phyloP scores from a whole-genome alignment of 64 coral and sea anemone species.

The Catalaphyllia jardinei region DNA sequence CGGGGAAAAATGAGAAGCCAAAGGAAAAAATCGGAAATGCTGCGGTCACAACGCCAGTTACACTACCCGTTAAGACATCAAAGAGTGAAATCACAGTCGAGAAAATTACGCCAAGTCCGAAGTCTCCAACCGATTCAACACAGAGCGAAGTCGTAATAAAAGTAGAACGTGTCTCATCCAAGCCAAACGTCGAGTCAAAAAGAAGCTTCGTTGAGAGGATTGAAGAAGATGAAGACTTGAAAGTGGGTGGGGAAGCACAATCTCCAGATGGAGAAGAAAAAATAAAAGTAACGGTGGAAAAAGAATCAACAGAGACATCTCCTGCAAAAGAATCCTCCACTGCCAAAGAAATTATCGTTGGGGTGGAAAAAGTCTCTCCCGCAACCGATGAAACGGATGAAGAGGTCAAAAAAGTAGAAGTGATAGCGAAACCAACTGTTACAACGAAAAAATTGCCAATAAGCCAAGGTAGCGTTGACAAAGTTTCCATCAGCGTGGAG shows the following conservation, averaged over 20 bases:
- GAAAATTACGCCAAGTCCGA: not conserved
- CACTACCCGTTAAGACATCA: not conserved
- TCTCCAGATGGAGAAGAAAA: not conserved
- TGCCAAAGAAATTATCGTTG: not conserved
- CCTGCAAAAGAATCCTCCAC: not conserved
- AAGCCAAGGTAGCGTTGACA: not conserved
- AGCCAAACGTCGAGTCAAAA: not conserved
- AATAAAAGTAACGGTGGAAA: not conserved
- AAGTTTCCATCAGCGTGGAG: not conserved
- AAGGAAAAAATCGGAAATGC: not conserved
- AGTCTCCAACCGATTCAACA: not conserved
- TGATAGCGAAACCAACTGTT: not conserved
- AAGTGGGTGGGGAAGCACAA: too few species aligned
- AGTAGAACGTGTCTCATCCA: not conserved
- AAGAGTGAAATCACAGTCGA: not conserved
- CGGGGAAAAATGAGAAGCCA: not conserved
- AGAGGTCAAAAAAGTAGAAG: not conserved
- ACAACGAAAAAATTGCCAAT: not conserved
- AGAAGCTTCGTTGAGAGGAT: not conserved
- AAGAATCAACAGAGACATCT: not conserved
- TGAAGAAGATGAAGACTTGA: not conserved
- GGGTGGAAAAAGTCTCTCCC: not conserved
- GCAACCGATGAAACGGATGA: conserved; percentile 2
- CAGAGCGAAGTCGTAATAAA: not conserved
- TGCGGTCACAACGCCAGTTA: not conserved